phyloP scores from a whole-genome alignment of 2,797 vertebrate species.

The Lacerta bilineata region DNA sequence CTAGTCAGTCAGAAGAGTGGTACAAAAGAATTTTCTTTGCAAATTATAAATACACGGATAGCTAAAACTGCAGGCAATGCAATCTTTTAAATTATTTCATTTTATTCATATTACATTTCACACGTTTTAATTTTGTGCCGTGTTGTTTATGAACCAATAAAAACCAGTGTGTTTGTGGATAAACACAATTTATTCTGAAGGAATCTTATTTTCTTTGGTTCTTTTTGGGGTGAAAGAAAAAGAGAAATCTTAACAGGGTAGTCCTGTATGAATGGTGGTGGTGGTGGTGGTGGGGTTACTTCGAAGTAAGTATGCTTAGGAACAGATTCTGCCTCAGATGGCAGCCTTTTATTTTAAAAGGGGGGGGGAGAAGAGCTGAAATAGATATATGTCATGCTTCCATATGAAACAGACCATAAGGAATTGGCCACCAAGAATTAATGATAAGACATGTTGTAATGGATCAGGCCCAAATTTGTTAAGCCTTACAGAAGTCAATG shows the following conservation, averaged over 20 bases:
- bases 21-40: slow-evolving; percentile 33
- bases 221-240: background rate
- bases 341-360: background rate
- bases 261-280: background rate
- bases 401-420: background rate
- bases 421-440: background rate
- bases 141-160: background rate
- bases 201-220: background rate
- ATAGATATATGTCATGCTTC: background rate
- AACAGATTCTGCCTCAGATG: background rate
- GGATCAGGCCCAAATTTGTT: background rate
- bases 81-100: slow-evolving; percentile 7
- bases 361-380: background rate
- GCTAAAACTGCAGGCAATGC: background rate
- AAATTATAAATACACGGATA: slow-evolving; percentile 21
- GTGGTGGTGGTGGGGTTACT: background rate
- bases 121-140: slow-evolving; percentile 17
- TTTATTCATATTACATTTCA: background rate
- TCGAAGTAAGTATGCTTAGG: background rate
- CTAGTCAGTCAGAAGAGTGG: slow-evolving; percentile 31
- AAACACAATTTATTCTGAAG: slow-evolving; percentile 16
- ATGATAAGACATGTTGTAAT: background rate
- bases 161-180: background rate
- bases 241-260: slow-evolving; percentile 5
- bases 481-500: background rate